Evolutionary conservation across 1,140 invertebrate species (phyloP).

Genomic region (Tenebrio molitor): DNA sequence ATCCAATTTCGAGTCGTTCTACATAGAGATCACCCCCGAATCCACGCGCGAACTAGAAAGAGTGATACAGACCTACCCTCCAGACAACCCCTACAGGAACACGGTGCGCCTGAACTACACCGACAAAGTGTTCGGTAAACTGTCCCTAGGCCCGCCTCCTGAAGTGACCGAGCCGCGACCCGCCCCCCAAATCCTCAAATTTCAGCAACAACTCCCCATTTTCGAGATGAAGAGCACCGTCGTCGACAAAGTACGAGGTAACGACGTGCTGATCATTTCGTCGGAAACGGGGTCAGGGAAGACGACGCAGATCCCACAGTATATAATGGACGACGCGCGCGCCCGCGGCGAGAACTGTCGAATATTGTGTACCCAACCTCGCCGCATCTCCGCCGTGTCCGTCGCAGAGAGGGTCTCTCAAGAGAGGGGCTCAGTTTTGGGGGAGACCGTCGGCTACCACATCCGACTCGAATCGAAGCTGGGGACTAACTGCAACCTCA

Average conservation of each 20-base stretch:
- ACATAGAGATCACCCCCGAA: constrained; percentile 34
- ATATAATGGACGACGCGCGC: constrained; percentile 85
- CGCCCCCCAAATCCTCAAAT: constrained; percentile 71
- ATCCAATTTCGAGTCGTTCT: constrained; percentile 70
- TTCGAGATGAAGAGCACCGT: constrained; percentile 70
- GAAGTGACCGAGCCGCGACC: constrained; percentile 68
- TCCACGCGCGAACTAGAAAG: background rate
- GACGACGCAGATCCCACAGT: constrained; percentile 93
- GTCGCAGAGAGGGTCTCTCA: constrained; percentile 85
- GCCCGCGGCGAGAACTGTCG: constrained; percentile 78
- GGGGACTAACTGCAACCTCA: constrained; percentile 85
- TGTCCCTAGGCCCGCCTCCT: background rate
- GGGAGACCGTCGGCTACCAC: constrained; percentile 93
- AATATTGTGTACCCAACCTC: constrained; percentile 94
- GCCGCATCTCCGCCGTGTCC: constrained; percentile 90
- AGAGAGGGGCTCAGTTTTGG: constrained; percentile 89
- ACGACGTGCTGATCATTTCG: constrained; percentile 77
- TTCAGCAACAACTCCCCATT: constrained; percentile 74
- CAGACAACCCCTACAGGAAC: constrained; percentile 66
- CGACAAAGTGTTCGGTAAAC: constrained; percentile 41
- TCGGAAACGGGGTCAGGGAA: constrained; percentile 92
- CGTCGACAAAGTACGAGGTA: constrained; percentile 68
- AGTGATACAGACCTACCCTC: constrained; percentile 46
- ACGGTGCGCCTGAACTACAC: background rate
- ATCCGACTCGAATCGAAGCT: constrained; percentile 89